A percentile compares a stretch with the other conserved stretches of the same genome.
phyloP scores from a whole-genome alignment of 2,113 vertebrate species.

The Cyanoramphus novaezelandiae region DNA sequence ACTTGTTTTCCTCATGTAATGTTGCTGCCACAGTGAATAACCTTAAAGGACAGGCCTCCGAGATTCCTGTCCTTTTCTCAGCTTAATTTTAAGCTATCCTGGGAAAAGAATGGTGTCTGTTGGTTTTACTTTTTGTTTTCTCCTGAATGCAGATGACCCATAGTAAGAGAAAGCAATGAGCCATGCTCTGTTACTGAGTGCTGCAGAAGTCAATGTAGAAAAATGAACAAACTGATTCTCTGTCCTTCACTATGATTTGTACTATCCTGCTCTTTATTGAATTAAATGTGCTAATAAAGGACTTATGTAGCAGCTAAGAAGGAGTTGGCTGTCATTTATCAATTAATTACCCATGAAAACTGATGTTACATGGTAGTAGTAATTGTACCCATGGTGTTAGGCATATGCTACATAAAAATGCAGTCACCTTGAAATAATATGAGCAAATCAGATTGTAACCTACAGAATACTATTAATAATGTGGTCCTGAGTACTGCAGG shows the following conservation, averaged over 20 bases:
- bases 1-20: constrained; percentile 21
- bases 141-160: not conserved
- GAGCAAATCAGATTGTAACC: constrained; percentile 53
- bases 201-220: not conserved
- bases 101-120: not conserved
- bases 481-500: not conserved
- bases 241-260: constrained; percentile 60
- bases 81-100: constrained; percentile 8
- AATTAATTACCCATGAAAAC: constrained; percentile 83
- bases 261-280: constrained; percentile 63
- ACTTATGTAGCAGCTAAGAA: constrained; percentile 70
- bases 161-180: constrained; percentile 10
- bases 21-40: not conserved
- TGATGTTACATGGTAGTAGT: constrained; percentile 65
- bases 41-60: not conserved
- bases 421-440: constrained; percentile 80
- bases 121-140: not conserved
- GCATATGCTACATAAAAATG: constrained; percentile 78
- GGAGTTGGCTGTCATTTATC: constrained; percentile 68
- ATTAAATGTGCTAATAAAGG: constrained; percentile 76
- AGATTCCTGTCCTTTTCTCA: not conserved
- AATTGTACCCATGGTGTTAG: constrained; percentile 71
- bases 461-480: constrained; percentile 20
- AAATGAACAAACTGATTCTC: constrained; percentile 13
- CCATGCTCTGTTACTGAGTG: not conserved